Evolutionary conservation across 2,113 vertebrate genomes (phyloP).

Genomic region (Pseudonaja textilis): DNA sequence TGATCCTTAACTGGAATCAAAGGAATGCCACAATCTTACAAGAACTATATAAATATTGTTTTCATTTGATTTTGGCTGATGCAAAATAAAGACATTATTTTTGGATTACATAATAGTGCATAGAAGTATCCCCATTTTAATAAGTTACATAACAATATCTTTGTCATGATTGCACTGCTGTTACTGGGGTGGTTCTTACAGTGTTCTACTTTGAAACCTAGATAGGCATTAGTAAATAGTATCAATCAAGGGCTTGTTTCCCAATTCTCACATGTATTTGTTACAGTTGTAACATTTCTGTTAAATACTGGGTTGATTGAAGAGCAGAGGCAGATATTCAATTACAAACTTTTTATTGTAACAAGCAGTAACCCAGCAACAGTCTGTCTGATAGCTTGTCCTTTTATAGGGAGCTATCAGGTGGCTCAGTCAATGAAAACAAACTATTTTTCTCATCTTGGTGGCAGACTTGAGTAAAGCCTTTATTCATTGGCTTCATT

Average conservation of each 20-base stretch:
- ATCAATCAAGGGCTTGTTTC: background rate
- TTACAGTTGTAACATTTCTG: background rate
- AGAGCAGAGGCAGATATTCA: too few relatives aligned
- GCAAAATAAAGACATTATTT: constrained; percentile 61
- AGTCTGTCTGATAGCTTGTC: too few relatives aligned
- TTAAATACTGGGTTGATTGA: too few relatives aligned
- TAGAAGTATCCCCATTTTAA: constrained; percentile 37
- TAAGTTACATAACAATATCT: background rate
- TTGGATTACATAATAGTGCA: constrained; percentile 28
- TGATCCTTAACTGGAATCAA: constrained; percentile 57
- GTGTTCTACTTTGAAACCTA: background rate
- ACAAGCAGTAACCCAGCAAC: too few relatives aligned
- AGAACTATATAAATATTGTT: constrained; percentile 55
- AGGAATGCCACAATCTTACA: constrained; percentile 58
- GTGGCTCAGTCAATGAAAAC: too few relatives aligned
- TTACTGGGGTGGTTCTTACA: background rate
- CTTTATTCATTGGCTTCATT: too few relatives aligned
- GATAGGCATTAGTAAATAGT: background rate
- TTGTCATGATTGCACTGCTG: background rate
- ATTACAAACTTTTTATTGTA: too few relatives aligned
- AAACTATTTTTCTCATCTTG: too few relatives aligned
- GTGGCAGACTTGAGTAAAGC: too few relatives aligned
- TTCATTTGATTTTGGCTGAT: constrained; percentile 63
- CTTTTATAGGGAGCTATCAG: too few relatives aligned
- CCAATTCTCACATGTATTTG: background rate